Base-by-base conservation (phyloP, 1,140 invertebrate genomes). In the Drosophila mojavensis region DNA sequence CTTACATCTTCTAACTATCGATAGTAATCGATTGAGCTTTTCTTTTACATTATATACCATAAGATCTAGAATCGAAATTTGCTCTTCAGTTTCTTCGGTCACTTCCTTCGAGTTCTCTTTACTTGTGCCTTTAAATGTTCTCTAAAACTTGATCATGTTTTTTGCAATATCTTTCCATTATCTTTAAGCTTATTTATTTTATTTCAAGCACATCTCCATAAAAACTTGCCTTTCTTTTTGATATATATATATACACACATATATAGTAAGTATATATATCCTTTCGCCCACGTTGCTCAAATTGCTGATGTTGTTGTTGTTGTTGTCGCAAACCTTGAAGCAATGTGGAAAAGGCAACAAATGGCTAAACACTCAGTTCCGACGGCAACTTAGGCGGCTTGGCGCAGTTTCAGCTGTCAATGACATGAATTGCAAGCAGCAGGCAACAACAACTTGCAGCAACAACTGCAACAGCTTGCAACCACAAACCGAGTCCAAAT, bases 351-450 rank as follows among this genome's bases (percentile, higher is more conserved):
- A 50, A 58, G 61, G 53, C 72, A 77, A 85, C 74, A 84, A 85
- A 85, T 78, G 74, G 65, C 71, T 78, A 80, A 74, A 53, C 58
- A 71, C 69, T 80, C 48, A 47, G 61, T 41, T 39, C 28, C 43
- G 28, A 39, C 39, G 61, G 51, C 65, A 61, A 13, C 48, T 50
- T 20, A 10, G 47, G 17, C 47, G 26, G 56, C 48, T 65, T 69
- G 50, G 54, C 48, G 54, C 43, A 45, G 63, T 63, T 39, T 55
- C 53, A 78, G 83, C 83, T 88, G 83, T 88, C 83, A 83, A 86
- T 86, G 83, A 83, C 83, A 88, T 88, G 83, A 69, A 83, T 88
- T 88, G 70, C 82, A 81, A 65, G 62, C 54, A 7, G 36, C 33
- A 33, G 6, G 41, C 50, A 67, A 30, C 65, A 56, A 7, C 67